phyloP scores from a whole-genome alignment of 2,797 vertebrate species.

The Falco naumanni region DNA sequence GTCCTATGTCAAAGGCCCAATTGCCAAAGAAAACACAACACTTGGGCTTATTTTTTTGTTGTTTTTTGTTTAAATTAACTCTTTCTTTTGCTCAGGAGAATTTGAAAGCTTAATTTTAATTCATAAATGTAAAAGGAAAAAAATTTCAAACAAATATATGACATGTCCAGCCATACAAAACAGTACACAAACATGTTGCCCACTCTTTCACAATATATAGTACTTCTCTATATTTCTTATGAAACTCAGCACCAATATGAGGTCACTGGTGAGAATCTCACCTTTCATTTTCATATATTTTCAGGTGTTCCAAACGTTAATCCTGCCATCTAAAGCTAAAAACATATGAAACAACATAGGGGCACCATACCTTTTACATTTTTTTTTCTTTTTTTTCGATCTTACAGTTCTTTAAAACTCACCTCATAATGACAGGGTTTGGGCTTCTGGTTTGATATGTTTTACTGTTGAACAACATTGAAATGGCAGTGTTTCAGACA shows the following conservation, averaged over 20 bases:
- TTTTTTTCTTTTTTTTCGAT: neutral
- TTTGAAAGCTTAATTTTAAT: neutral
- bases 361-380: neutral
- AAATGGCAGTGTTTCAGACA: neutral
- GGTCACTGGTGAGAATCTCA: neutral
- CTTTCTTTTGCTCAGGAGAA: neutral
- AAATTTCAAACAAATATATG: neutral
- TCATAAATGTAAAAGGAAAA: neutral
- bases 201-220: neutral
- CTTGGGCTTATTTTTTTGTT: accelerated
- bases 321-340: neutral
- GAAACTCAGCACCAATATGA: neutral
- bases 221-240: neutral
- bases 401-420: neutral
- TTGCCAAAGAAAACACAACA: neutral
- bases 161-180: accelerated
- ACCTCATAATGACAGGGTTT: neutral
- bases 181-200: neutral
- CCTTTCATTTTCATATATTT: neutral
- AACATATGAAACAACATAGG: neutral
- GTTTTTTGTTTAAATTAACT: neutral
- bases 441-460: neutral
- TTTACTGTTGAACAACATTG: neutral
- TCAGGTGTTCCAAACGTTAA: neutral
- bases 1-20: neutral